Evolutionary conservation across 2,888 invertebrate species (phyloP), one percentile per base, ranked within the genome.

Genomic region (Nemotelus pantherinus): DNA sequence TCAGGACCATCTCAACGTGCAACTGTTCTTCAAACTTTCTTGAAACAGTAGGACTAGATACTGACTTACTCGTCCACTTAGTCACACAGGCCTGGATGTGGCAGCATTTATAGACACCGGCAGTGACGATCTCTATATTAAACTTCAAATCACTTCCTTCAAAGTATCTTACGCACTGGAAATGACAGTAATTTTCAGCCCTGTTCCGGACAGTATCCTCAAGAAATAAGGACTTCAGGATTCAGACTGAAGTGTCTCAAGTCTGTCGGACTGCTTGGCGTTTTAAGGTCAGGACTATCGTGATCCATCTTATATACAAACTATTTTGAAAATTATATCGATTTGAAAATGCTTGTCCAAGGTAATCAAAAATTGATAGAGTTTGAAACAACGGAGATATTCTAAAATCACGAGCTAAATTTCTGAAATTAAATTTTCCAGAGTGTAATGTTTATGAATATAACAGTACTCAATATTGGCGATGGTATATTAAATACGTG

Each of bases 391-490:
- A 89, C 89, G 0, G 80, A 85, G 47, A 84, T 88, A 0, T 87
- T 90, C 57, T 82, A 83, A 41, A 82, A 85, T 2, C 82, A 87
- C 2, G 86, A 88, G 86, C 88, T 0, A 78, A 85, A 41, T 76
- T 89, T 2, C 82, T 94, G 80, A 91, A 90, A 77, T 91, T 94
- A 60, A 92, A 93, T 0, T 89, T 96, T 88, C 95, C 95, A 0
- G 94, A 93, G 0, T 96, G 96, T 83, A 91, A 92, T 78, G 90
- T 90, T 7, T 89, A 91, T 78, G 86, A 87, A 0, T 90, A 93
- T 76, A 92, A 92, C 81, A 91, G 92, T 10, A 94, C 95, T 83
- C 93, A 93, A 70, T 96, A 95, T 83, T 95, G 95, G 95, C 94
- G 94, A 83, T 96, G 96, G 83, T 91, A 93, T 80, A 89, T 94